Evolutionary conservation across 1,140 invertebrate genomes (phyloP).

Genomic region (Cylas formicarius): DNA sequence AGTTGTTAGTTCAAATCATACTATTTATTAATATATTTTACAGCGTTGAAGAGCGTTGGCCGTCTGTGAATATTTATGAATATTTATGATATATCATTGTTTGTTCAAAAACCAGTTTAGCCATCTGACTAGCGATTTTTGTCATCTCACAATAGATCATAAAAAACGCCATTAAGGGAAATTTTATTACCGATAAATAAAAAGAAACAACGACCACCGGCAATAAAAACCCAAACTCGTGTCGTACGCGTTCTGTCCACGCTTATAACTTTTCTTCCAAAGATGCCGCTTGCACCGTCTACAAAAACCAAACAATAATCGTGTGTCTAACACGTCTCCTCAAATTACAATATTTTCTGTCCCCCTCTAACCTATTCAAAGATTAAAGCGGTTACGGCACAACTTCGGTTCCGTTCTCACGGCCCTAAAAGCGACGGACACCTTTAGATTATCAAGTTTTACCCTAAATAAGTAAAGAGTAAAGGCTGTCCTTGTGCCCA

Average conservation of each 20-base stretch:
- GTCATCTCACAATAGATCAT: too few species aligned
- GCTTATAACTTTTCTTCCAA: slow-evolving; percentile 5
- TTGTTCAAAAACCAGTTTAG: too few species aligned
- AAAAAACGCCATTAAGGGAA: too few species aligned
- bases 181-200: too few species aligned
- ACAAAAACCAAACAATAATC: slow-evolving; percentile 8
- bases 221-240: slow-evolving; percentile 12
- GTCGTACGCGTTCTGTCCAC: slow-evolving; percentile 10
- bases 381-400: background rate
- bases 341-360: background rate
- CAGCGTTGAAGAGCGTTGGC: too few species aligned
- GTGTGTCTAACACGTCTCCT: slow-evolving; percentile 6
- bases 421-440: slow-evolving; percentile 14
- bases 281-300: background rate
- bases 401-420: slow-evolving; percentile 14
- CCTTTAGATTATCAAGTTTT: slow-evolving; percentile 19
- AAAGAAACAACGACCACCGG: too few species aligned
- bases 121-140: too few species aligned
- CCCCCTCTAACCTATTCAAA: slow-evolving; percentile 4
- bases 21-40: too few species aligned
- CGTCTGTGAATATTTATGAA: too few species aligned
- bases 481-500: slow-evolving; percentile 16
- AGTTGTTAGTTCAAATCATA: too few species aligned
- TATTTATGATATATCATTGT: too few species aligned
- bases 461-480: slow-evolving; percentile 13